Conservation (phyloP, 2,888 invertebrate genomes). For the Erebia aethiops region DNA sequence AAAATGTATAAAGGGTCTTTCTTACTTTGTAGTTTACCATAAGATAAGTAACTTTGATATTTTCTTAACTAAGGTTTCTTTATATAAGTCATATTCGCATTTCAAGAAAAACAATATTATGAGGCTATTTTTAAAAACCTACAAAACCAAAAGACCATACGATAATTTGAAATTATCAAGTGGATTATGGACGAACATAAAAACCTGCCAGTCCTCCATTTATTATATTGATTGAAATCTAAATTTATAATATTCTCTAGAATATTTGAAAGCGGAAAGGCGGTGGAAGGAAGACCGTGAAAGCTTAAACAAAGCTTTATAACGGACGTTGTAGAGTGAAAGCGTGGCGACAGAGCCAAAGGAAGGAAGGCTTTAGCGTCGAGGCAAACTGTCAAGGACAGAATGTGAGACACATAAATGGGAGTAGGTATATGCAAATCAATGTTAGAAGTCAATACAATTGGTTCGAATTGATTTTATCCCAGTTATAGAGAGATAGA, state of each 20-base stretch:
- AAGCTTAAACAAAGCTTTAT: constrained; percentile 41
- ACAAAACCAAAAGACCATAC: too few species aligned
- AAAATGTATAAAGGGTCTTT: not conserved
- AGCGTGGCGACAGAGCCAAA: constrained; percentile 38
- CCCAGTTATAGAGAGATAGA: not conserved
- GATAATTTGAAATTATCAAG: too few species aligned
- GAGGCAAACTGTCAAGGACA: constrained; percentile 37
- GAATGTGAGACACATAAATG: constrained; percentile 29
- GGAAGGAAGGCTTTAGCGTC: constrained; percentile 35
- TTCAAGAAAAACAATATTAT: too few species aligned
- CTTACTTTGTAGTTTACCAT: not conserved
- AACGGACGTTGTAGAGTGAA: constrained; percentile 53
- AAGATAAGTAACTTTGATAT: not conserved
- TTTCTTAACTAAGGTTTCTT: not conserved
- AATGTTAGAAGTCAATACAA: not conserved
- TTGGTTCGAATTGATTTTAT: not conserved
- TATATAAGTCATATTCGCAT: too few species aligned
- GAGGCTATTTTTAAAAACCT: too few species aligned
- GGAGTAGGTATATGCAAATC: not conserved
- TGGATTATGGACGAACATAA: too few species aligned
- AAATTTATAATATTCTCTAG: constrained; percentile 14
- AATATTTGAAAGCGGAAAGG: constrained; percentile 31
- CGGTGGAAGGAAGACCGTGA: constrained; percentile 43
- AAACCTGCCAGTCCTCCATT: too few species aligned
- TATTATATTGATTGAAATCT: too few species aligned